Evolutionary conservation across 2,113 vertebrate genomes (phyloP).

Genomic region (Pluvianellus socialis): DNA sequence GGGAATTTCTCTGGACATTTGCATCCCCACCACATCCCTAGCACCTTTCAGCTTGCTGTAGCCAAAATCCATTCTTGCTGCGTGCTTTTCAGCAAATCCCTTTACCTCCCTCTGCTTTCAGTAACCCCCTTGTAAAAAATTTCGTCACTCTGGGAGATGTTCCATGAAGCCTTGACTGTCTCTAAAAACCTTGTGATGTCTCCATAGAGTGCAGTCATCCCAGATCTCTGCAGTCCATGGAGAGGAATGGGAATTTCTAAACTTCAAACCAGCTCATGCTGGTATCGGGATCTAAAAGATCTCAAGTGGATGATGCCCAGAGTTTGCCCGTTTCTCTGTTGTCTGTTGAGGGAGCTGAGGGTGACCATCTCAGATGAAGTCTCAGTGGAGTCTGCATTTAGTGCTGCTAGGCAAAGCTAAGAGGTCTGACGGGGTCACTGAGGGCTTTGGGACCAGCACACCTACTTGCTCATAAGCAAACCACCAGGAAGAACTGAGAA

Average conservation of each 20-base stretch:
- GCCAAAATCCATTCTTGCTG: neutral
- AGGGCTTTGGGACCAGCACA: neutral
- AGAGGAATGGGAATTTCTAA: neutral
- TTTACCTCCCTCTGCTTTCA: neutral
- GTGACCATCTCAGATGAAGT: neutral
- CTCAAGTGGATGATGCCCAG: neutral
- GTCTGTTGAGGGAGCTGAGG: neutral
- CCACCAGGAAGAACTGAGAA: neutral
- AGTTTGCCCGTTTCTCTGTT: neutral
- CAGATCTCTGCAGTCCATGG: neutral
- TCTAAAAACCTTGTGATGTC: neutral
- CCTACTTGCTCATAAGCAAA: neutral
- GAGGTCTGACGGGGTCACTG: neutral
- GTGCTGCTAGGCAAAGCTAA: neutral
- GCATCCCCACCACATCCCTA: neutral
- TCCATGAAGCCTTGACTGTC: neutral
- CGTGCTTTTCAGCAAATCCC: neutral
- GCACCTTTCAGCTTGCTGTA: neutral
- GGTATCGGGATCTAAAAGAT: neutral
- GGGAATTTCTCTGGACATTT: neutral
- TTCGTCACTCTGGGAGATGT: fast-evolving
- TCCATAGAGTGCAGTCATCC: neutral
- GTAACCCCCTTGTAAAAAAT: neutral
- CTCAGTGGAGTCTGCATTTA: fast-evolving
- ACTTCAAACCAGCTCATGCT: neutral